Evolutionary conservation across 2,797 vertebrate genomes (phyloP), one percentile per base, ranked within the genome.

Genomic region (Melanotaenia trifasciata): DNA sequence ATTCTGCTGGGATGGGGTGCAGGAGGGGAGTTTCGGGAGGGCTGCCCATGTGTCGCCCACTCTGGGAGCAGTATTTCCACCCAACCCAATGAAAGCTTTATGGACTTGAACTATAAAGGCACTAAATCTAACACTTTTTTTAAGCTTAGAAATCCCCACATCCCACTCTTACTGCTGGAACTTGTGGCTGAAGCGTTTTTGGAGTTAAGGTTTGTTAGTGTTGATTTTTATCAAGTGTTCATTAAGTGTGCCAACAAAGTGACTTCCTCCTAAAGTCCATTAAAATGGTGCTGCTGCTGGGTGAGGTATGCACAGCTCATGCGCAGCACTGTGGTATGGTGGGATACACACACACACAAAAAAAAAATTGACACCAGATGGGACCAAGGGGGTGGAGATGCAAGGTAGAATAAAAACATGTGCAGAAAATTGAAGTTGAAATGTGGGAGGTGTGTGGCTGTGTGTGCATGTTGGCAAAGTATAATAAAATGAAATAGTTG

Each of bases 41-140:
- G 75, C 88, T 93, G 93, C 93, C 93, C 95, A 94, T 93, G 94
- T 90, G 94, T 96, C 94, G 94, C 94, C 94, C 73, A 86, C 95
- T 92, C 93, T 94, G 94, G 95, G 95, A 95, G 95, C 95, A 94
- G 91, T 96, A 96, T 97, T 97, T 97, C 96, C 95, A 96, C 95
- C 95, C 94, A 94, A 95, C 94, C 95, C 95, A 92, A 94, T 96
- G 95, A 96, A 96, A 96, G 95, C 93, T 98, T 97, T 98, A 97
- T 96, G 94, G 96, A 96, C 95, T 97, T 93, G 86, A 95, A 96
- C 95, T 96, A 95, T 97, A 96, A 96, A 96, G 96, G 96, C 94
- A 96, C 96, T 97, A 97, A 96, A 96, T 95, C 93, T 93, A 94
- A 95, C 95, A 95, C 94, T 95, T 95, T 66, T 54, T 72, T 64